Evolutionary conservation across 2,797 vertebrate species (phyloP).

Genomic region (Myotis myotis): DNA sequence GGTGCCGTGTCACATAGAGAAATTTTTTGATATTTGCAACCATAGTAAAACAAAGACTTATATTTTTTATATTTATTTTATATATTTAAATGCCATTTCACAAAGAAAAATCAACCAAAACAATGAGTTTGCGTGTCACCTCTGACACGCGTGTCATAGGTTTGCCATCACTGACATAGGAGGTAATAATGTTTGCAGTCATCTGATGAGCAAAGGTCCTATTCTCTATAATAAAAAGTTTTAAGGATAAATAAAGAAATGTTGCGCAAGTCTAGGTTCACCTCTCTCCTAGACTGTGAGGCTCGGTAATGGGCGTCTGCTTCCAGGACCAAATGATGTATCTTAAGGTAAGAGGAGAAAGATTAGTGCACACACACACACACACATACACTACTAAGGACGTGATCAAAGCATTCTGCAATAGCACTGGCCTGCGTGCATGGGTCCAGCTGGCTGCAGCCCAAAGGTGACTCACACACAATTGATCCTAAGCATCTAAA

Average conservation of each 20-base stretch:
- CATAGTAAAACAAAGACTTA: no score
- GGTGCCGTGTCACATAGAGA: no score
- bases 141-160: no score
- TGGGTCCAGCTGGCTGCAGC: background rate
- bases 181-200: background rate
- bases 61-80: no score
- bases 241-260: constrained; percentile 28
- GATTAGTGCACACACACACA: background rate
- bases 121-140: no score
- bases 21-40: no score
- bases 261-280: background rate
- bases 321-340: background rate
- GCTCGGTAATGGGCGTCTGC: background rate
- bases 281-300: background rate
- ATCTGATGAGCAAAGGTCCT: background rate
- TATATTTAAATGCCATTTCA: no score
- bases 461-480: background rate
- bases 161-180: background rate
- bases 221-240: background rate
- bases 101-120: no score
- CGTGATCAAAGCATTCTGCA: background rate
- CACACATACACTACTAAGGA: background rate
- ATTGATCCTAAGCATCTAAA: background rate
- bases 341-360: background rate
- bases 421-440: background rate